Evolutionary conservation across 2,888 invertebrate species (phyloP), one percentile per base, ranked within the genome.

Genomic region (Monopis laevigella): DNA sequence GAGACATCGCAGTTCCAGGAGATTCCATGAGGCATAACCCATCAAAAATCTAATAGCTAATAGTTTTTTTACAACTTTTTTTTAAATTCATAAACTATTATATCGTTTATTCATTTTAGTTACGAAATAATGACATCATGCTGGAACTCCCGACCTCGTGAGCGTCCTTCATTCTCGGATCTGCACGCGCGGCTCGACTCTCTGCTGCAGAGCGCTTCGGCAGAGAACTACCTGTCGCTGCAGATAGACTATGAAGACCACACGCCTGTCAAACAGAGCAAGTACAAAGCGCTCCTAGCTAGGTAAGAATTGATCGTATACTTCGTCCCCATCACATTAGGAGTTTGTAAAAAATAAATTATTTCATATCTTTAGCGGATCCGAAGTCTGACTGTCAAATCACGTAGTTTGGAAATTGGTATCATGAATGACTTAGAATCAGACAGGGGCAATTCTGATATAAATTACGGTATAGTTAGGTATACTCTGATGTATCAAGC

Each of bases 101-200:
- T 8, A 7, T n/a, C n/a, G 7, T n/a, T 28, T 28, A n/a, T 28
- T 3, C 12, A 13, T 32, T 32, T 2, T 17, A 32, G 32, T 13
- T 93, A 93, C 59, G 77, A 86, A 28, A 61, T 93, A 40, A 93
- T 93, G 92, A 52, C 74, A 12, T 81, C 84, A 0, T 93, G 93
- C 58, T 93, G 93, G 93, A 78, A 83, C 42, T 72, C 74, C 2
- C 74, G 82, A 40, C 88, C 92, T 0, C 82, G 82, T 45, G 84
- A 85, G 13, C 75, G 93, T 43, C 93, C 93, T 0, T 85, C 85
- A 12, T 93, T 93, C 66, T 62, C 72, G 1, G 83, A 86, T 48
- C 77, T 93, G 27, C 70, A 71, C 49, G 48, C 43, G 29, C 50
- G 51, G 3, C 55, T 81, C 2, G 81, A 82, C 61, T 65, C 59